Conservation (phyloP, 1,140 invertebrate species). For the Drosophila mauritiana region DNA sequence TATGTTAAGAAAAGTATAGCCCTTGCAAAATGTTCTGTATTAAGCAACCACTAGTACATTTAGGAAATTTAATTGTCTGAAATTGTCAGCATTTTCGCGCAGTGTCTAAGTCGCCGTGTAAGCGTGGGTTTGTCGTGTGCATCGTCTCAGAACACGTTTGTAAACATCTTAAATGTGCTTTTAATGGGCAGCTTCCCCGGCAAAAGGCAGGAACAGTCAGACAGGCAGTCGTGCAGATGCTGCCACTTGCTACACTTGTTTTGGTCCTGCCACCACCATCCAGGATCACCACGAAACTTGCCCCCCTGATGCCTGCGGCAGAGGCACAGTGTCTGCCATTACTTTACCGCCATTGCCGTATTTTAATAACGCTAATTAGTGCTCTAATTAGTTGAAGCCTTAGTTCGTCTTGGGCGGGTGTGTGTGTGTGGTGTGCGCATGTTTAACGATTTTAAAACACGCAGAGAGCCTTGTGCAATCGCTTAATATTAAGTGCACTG, state of each 20-base stretch:
- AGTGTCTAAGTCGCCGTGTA: constrained; percentile 18
- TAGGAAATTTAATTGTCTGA: background rate
- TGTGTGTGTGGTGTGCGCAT: constrained; percentile 27
- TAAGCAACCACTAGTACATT: no score
- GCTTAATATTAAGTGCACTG: constrained; percentile 55
- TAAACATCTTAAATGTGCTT: constrained; percentile 83
- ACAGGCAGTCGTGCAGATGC: constrained; percentile 30
- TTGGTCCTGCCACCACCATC: background rate
- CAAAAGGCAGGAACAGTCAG: constrained; percentile 26
- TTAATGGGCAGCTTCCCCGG: constrained; percentile 73
- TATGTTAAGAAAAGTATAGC: no score
- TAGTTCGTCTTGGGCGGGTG: constrained; percentile 42
- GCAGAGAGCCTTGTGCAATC: constrained; percentile 46
- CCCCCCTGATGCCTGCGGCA: background rate
- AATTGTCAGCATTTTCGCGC: background rate
- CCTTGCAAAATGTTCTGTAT: no score
- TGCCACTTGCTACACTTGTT: constrained; percentile 35
- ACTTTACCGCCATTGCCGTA: constrained; percentile 53
- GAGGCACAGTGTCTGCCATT: constrained; percentile 31
- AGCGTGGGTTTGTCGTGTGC: constrained; percentile 38
- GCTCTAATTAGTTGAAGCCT: constrained; percentile 77
- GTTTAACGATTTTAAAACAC: constrained; percentile 68
- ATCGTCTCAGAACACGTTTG: constrained; percentile 75
- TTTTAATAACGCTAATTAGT: constrained; percentile 83
- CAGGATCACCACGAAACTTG: constrained; percentile 2